Percentiles rank a stretch among this genome's conserved stretches.
Conservation (phyloP, 2,113 vertebrate genomes). For the Silurus asotus region DNA sequence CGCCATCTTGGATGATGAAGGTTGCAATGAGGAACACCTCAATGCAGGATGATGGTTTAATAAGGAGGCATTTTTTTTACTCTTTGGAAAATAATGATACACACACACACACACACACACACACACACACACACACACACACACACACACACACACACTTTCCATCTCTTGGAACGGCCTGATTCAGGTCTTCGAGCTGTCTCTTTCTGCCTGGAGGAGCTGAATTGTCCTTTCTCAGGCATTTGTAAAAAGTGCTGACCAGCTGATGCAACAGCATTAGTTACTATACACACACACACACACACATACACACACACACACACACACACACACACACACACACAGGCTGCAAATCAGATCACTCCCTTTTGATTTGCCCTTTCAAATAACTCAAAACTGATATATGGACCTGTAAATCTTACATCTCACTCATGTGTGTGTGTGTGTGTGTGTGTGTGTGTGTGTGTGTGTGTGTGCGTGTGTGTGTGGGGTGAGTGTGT, state of each 20-base stretch:
- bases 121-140: background rate
- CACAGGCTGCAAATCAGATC: background rate
- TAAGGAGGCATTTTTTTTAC: no score
- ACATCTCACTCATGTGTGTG: background rate
- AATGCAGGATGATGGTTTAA: background rate
- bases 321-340: background rate
- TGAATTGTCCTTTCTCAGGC: slow-evolving; percentile 24
- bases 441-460: background rate
- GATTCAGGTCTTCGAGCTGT: background rate
- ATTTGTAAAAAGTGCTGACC: slow-evolving; percentile 29
- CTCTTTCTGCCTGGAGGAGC: background rate
- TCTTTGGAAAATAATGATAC: no score
- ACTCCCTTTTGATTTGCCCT: background rate
- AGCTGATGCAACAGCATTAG: background rate
- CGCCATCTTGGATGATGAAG: no score
- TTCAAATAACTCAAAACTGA: no score
- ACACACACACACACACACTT: slow-evolving; percentile 10
- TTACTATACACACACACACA: background rate
- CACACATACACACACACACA: background rate
- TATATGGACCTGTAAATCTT: background rate
- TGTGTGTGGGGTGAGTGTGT: background rate
- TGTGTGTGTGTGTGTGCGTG: background rate
- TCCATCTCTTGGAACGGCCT: background rate
- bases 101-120: no score
- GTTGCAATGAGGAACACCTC: no score